phyloP scores from a whole-genome alignment of 2,113 vertebrate species.

The Erythrolamprus reginae region DNA sequence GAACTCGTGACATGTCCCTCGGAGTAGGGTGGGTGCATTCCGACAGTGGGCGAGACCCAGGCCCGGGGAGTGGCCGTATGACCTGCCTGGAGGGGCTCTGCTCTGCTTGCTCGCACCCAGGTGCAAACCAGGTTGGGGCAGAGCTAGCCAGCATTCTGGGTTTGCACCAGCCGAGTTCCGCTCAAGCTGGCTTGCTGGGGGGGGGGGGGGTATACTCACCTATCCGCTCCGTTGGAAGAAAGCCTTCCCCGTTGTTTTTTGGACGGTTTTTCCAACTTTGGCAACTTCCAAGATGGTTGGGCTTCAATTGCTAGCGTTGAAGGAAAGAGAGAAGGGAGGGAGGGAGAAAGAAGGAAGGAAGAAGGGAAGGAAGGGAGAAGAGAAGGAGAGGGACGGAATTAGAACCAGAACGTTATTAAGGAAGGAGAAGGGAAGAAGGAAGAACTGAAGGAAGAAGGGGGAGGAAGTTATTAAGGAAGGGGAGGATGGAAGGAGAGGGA shows the following conservation, averaged over 20 bases:
- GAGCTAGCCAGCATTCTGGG: not conserved
- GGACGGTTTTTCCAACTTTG: not conserved
- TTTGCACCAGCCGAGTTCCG: not conserved
- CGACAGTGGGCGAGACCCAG: not conserved
- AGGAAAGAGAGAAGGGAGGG: not conserved
- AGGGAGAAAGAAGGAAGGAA: too few relatives aligned
- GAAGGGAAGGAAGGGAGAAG: too few relatives aligned
- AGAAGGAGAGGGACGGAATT: too few relatives aligned
- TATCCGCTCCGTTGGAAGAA: not conserved
- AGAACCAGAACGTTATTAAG: too few relatives aligned
- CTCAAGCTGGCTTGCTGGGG: not conserved
- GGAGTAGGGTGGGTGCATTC: not conserved
- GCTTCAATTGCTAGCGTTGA: not conserved
- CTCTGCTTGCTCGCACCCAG: not conserved
- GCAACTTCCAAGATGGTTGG: not conserved
- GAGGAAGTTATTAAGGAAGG: too few relatives aligned
- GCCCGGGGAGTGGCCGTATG: accelerated
- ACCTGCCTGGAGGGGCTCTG: not conserved
- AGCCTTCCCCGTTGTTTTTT: not conserved
- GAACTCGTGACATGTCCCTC: not conserved
- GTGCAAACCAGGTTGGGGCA: not conserved
- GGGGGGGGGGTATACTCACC: not conserved
- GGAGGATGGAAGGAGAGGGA: too few relatives aligned
- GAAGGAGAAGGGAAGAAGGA: too few relatives aligned
- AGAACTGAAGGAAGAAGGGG: too few relatives aligned